Evolutionary conservation across 2,113 vertebrate genomes (phyloP), one percentile per base, ranked within the genome.

Genomic region (Lasiurus borealis): DNA sequence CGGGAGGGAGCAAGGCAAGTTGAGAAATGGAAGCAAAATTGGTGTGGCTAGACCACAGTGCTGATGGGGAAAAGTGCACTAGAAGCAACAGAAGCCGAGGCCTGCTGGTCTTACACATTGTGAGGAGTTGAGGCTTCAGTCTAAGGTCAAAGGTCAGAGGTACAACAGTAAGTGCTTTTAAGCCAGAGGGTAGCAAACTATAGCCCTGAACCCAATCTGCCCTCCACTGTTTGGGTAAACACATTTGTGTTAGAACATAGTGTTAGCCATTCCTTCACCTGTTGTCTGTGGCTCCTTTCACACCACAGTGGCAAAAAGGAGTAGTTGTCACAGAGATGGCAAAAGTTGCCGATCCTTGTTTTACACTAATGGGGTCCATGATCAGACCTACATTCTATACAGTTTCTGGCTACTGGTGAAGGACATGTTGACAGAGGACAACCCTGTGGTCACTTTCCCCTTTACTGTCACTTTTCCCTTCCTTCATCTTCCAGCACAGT

Each of bases 301-400:
- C 4, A 1, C 15, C n/a, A 1, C 9, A 0, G 4, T 7, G 36
- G 27, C 52, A 57, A 54, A 23, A 29, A 0, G 44, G 29, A 68
- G 14, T 21, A 46, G 23, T 4, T 72, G 46, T 31, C 34, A n/a
- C 68, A n/a, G 57, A 81, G 15, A 76, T 27, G 29, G 11, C 29
- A 31, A 14, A 64, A 64, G 31, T 68, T 68, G 64, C 64, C 64
- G 15, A 68, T 21, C 40, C 23, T 6, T 85, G 15, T 5, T 77
- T 68, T 21, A 75, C 14, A 62, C 27, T 50, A 5, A 8, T 0
- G 0, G 8, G 19, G 16, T 31, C 14, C 16, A 1, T 1, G 21
- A 31, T 75, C 76, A 29, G 46, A 85, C 19, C 14, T 36, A 29
- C 50, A 6, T 54, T 87, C 59, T 15, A 25, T n/a, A 52, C 25